phyloP scores from a whole-genome alignment of 2,797 vertebrate species.

The Telmatherina bonti region DNA sequence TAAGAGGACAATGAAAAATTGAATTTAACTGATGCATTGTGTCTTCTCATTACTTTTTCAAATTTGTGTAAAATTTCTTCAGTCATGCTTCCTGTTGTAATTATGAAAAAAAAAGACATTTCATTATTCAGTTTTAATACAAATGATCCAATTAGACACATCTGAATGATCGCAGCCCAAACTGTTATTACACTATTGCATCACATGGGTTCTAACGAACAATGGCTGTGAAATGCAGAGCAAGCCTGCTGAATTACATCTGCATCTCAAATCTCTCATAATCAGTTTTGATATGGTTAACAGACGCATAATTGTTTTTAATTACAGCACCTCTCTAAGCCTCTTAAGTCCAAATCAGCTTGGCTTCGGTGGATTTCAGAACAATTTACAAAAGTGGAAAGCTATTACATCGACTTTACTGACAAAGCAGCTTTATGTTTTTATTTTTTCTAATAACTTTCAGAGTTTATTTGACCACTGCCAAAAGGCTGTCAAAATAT shows the following conservation, averaged over 20 bases:
- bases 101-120: constrained; percentile 27
- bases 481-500: neutral
- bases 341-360: constrained; percentile 39
- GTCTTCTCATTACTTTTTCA: neutral
- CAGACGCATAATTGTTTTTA: constrained; percentile 53
- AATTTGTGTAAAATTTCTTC: constrained; percentile 10
- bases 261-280: constrained; percentile 32
- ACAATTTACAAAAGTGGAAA: constrained; percentile 42
- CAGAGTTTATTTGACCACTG: neutral
- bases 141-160: constrained; percentile 63
- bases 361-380: constrained; percentile 51
- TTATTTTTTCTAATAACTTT: neutral
- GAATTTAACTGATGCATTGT: neutral
- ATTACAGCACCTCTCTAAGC: constrained; percentile 46
- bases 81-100: constrained; percentile 26
- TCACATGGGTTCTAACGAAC: constrained; percentile 48
- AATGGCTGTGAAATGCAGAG: constrained; percentile 43
- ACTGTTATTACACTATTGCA: constrained; percentile 40
- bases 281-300: constrained; percentile 45
- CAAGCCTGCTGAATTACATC: constrained; percentile 29
- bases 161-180: constrained; percentile 36
- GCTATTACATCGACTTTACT: neutral
- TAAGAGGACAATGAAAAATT: neutral
- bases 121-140: constrained; percentile 49
- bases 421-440: constrained; percentile 42